Conservation (phyloP, 2,888 invertebrate species). For the Taphrorychus bicolor region DNA sequence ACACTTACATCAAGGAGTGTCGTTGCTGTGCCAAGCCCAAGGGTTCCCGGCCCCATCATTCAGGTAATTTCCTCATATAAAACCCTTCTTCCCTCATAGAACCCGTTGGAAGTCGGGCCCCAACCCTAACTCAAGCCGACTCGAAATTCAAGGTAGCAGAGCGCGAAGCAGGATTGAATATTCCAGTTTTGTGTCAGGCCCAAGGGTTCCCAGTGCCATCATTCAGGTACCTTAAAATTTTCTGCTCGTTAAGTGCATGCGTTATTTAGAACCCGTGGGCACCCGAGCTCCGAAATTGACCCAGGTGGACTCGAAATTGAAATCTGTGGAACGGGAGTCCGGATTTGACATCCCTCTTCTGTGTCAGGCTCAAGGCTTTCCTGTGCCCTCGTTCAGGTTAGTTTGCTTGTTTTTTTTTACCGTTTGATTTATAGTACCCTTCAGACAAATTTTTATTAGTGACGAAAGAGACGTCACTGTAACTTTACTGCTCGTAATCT, state of each 20-base stretch:
- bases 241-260: not conserved
- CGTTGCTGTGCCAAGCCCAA: slow-evolving; percentile 78
- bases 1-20: slow-evolving; percentile 64
- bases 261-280: slow-evolving; percentile 66
- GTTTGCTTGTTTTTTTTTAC: too few species aligned
- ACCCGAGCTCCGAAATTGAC: slow-evolving; percentile 65
- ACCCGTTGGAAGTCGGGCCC: slow-evolving; percentile 59
- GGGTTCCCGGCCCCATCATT: slow-evolving; percentile 70
- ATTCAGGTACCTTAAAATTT: slow-evolving; percentile 56
- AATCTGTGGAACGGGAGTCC: slow-evolving; percentile 46
- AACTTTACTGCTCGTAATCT: too few species aligned
- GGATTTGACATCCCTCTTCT: slow-evolving; percentile 52
- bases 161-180: slow-evolving; percentile 59
- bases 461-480: too few species aligned
- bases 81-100: slow-evolving; percentile 48
- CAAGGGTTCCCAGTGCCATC: slow-evolving; percentile 70
- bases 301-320: slow-evolving; percentile 53
- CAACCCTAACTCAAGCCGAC: slow-evolving; percentile 58
- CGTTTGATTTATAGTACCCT: not conserved
- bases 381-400: slow-evolving; percentile 63
- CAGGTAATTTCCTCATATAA: slow-evolving; percentile 54
- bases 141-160: slow-evolving; percentile 49
- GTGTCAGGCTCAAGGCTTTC: slow-evolving; percentile 68
- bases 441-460: not conserved
- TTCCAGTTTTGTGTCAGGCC: slow-evolving; percentile 77